Evolutionary conservation across 2,888 invertebrate species (phyloP).

Genomic region (Heliconius ismenius): DNA sequence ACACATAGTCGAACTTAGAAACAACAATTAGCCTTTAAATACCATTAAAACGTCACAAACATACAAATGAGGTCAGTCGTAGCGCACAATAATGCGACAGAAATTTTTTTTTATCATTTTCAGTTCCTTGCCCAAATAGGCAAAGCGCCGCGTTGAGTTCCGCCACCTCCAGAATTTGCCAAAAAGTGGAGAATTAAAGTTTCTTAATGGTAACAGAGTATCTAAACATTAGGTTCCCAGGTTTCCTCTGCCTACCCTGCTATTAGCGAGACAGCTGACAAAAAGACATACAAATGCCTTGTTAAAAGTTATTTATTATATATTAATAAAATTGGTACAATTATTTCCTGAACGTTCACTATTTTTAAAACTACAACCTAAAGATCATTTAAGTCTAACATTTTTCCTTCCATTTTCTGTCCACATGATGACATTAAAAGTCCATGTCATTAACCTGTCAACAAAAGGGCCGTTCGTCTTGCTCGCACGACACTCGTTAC

Average conservation of each 20-base stretch:
- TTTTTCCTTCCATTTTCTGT: slow-evolving; percentile 8
- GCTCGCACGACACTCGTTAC: slow-evolving; percentile 45
- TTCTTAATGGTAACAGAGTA: background rate
- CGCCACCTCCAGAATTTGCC: background rate
- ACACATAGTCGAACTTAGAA: background rate
- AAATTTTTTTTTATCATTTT: background rate
- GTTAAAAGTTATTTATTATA: background rate
- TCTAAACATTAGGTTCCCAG: background rate
- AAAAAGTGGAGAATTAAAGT: background rate
- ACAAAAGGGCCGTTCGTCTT: slow-evolving; percentile 31
- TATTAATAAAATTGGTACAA: background rate
- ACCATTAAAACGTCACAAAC: background rate
- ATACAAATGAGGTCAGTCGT: background rate
- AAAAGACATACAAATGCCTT: no score
- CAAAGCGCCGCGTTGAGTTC: background rate
- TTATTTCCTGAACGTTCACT: background rate
- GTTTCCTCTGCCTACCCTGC: no score
- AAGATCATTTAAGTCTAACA: background rate
- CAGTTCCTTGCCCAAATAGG: background rate
- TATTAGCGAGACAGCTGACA: no score
- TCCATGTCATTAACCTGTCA: slow-evolving; percentile 45
- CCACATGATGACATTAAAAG: slow-evolving; percentile 26
- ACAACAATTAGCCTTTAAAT: background rate
- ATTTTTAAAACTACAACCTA: background rate
- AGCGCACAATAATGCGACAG: no score